Conservation (phyloP, 1,140 invertebrate genomes). For the Drosophila takahashii region DNA sequence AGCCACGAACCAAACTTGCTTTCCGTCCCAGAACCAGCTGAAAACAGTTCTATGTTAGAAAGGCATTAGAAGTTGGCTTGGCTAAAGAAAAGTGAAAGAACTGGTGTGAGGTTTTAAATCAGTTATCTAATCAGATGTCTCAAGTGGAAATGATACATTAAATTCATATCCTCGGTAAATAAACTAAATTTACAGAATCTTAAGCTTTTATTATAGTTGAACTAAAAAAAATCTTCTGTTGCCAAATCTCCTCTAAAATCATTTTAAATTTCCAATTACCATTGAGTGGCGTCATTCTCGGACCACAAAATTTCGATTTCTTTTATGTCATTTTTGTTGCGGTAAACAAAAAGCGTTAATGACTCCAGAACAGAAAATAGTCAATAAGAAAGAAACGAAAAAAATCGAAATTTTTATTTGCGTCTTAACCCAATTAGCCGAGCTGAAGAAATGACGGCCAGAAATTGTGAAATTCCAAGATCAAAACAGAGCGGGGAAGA, state of each 20-base stretch:
- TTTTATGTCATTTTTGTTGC: slow-evolving; percentile 21
- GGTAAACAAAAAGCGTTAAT: slow-evolving; percentile 37
- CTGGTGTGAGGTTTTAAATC: slow-evolving; percentile 1
- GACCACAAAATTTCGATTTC: slow-evolving; percentile 33
- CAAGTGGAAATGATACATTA: too few relatives aligned
- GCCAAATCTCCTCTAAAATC: background rate
- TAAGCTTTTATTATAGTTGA: too few relatives aligned
- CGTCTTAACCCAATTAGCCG: slow-evolving; percentile 40
- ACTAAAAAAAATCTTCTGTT: background rate
- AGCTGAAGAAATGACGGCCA: slow-evolving; percentile 33
- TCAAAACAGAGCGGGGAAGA: slow-evolving; percentile 33
- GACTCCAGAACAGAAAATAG: slow-evolving; percentile 23
- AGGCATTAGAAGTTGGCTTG: slow-evolving; percentile 48
- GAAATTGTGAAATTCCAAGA: slow-evolving; percentile 52
- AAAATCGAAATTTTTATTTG: slow-evolving; percentile 52
- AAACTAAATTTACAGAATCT: too few relatives aligned
- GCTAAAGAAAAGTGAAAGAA: slow-evolving; percentile 71
- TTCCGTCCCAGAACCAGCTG: slow-evolving; percentile 38
- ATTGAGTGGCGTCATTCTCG: slow-evolving; percentile 2
- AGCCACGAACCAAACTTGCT: slow-evolving; percentile 60
- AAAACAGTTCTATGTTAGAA: slow-evolving; percentile 47
- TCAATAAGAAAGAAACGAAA: slow-evolving; percentile 28
- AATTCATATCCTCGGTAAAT: too few relatives aligned
- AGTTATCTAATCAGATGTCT: background rate
- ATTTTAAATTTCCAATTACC: background rate